Base-by-base conservation (phyloP, 1,140 invertebrate species). In the Drosophila sproati region DNA sequence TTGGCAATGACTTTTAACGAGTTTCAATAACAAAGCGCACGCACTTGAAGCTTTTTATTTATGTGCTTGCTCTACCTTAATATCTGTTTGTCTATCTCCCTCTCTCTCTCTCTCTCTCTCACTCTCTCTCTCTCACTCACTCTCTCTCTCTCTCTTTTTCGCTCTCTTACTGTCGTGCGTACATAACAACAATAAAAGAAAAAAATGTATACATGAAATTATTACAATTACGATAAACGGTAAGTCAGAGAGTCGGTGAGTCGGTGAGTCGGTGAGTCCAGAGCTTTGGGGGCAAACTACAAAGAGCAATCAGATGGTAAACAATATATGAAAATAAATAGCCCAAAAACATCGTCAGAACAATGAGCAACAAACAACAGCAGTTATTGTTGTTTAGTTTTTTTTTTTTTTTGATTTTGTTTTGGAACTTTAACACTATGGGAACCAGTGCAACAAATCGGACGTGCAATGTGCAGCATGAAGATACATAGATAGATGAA, bases 11-110 rank as follows among this genome's bases (percentile, higher is more conserved):
- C 80, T 78, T 80, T 85, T 80, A 88, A 82, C 75, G 77, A 89
- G 83, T 88, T 85, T 88, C 83, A 88, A 89, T 88, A 88, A 88
- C 83, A 88, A 88, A 89, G 80, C 87, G 83, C 80, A 88, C 83
- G 83, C 83, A 88, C 83, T 88, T 89, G 85, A 80, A 64, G 39
- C 39, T 85, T 78, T 89, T 88, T 89, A 89, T 88, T 85, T 88
- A 88, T 89, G 77, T 83, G 62, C 76, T 70, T 78, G 56, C 32
- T 41, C 60, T 72, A 31, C 67, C 67, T 70, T 69, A 70, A 20
- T 70, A 74, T 73, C 71, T 68, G 71, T 73, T 54, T 74, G 45
- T 68, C 54, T 29, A 31, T 56, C 56, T 48, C 5, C 2, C 32
- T 55, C 2, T 45, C 31, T 35, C 29, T 7, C 37, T 41, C 10